Conservation (phyloP, 2,113 vertebrate genomes). For the Bufo gargarizans region DNA sequence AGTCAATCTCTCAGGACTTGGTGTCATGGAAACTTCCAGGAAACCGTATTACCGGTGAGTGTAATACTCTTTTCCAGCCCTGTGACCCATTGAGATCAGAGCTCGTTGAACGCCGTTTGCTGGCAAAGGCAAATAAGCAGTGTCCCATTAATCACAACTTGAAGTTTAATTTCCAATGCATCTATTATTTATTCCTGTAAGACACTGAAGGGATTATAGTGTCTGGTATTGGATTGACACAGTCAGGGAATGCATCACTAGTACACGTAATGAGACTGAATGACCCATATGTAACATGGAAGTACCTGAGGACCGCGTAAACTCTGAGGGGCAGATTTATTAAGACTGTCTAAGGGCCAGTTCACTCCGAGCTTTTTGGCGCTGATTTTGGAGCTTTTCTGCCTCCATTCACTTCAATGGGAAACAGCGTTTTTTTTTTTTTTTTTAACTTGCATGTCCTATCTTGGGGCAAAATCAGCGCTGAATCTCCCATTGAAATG, state of each 20-base stretch:
- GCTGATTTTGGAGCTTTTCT: too few relatives aligned
- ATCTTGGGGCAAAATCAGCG: too few relatives aligned
- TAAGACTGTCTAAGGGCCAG: too few relatives aligned
- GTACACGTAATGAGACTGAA: background rate
- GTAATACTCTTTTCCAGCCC: background rate
- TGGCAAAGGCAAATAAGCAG: background rate
- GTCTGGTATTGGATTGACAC: background rate
- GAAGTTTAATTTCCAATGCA: background rate
- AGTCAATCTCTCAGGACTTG: too few relatives aligned
- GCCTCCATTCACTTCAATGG: too few relatives aligned
- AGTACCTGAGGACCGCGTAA: background rate
- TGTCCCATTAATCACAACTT: background rate
- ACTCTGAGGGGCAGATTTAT: too few relatives aligned
- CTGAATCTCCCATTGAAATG: too few relatives aligned
- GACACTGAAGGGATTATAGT: background rate
- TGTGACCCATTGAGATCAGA: background rate
- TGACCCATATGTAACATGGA: background rate
- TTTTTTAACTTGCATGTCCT: too few relatives aligned
- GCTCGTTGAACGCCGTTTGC: background rate
- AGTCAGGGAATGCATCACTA: background rate
- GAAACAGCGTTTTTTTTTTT: too few relatives aligned
- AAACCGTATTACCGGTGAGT: too few relatives aligned
- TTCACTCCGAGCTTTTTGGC: too few relatives aligned
- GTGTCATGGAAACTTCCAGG: too few relatives aligned
- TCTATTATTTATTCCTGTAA: background rate